A percentile compares a stretch with the other conserved stretches of the same genome.
phyloP scores from a whole-genome alignment of 2,113 vertebrate genomes.

The Macaca mulatta region DNA sequence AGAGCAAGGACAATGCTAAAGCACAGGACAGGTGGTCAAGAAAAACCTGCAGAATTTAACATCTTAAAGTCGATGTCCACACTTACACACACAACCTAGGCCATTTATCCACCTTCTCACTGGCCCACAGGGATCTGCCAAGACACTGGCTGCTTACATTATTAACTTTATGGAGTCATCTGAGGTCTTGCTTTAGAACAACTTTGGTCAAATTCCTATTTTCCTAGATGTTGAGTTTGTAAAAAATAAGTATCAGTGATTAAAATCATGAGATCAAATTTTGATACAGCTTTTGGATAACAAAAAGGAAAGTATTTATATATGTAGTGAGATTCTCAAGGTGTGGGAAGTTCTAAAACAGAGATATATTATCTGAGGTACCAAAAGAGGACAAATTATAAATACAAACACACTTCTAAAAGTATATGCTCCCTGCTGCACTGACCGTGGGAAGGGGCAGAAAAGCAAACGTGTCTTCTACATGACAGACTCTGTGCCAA shows the following conservation, averaged over 20 bases:
- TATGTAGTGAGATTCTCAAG: conserved; percentile 25
- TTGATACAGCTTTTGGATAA: conserved; percentile 3
- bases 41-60: not conserved
- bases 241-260: not conserved
- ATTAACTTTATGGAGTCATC: not conserved
- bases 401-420: not conserved
- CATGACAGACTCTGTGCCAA: not conserved
- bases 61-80: not conserved
- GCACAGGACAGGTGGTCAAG: not conserved
- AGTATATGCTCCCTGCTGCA: not conserved
- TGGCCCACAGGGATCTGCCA: not conserved
- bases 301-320: not conserved
- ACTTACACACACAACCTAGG: not conserved
- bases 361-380: not conserved
- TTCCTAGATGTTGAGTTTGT: conserved; percentile 11
- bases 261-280: conserved; percentile 49
- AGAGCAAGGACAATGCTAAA: not conserved
- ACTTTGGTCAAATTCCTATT: conserved; percentile 21
- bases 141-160: not conserved
- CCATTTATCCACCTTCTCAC: not conserved
- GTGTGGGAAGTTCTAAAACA: conserved; percentile 23
- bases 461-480: not conserved
- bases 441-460: not conserved
- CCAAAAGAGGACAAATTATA: conserved; percentile 12
- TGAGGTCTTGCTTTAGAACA: conserved; percentile 41